A percentile compares a stretch with the other conserved stretches of the same genome.
Evolutionary conservation across 2,888 invertebrate genomes (phyloP).

Genomic region (Epinotia brunnichana): DNA sequence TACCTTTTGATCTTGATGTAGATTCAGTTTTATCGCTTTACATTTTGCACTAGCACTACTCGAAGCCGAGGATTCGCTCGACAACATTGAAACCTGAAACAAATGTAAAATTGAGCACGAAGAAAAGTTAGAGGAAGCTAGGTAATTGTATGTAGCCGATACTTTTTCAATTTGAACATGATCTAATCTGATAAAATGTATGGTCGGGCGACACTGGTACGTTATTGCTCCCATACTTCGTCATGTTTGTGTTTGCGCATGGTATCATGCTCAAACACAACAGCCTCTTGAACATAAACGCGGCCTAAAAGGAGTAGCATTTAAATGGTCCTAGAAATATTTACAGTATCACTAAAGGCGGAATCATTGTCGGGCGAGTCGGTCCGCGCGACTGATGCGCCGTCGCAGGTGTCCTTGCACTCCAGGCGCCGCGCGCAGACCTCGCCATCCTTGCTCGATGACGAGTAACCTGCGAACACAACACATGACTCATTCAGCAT

Average conservation of each 20-base stretch:
- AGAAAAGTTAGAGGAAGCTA: neutral
- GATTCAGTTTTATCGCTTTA: conserved; percentile 72
- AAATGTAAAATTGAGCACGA: conserved; percentile 34
- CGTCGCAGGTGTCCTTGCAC: conserved; percentile 67
- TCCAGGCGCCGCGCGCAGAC: conserved; percentile 61
- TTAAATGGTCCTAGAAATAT: conserved; percentile 74
- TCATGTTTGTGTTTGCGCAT: too few relatives aligned
- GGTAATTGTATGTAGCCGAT: too few relatives aligned
- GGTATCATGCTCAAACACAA: too few relatives aligned
- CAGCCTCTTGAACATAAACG: neutral
- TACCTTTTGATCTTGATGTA: conserved; percentile 75
- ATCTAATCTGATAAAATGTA: neutral
- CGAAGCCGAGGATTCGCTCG: conserved; percentile 96
- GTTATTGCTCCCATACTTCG: too few relatives aligned
- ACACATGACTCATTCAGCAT: neutral
- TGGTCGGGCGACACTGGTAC: neutral
- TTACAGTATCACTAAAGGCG: conserved; percentile 98
- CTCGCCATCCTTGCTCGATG: conserved; percentile 61
- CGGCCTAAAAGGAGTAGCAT: neutral
- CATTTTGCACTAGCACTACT: conserved; percentile 89
- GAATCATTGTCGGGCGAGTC: conserved; percentile 99
- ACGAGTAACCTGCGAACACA: conserved; percentile 55
- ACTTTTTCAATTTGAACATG: too few relatives aligned
- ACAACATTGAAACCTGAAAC: conserved; percentile 90
- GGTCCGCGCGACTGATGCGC: conserved; percentile 84